Base-by-base conservation (phyloP, 2,888 invertebrate genomes). In the Notodonta dromedarius region DNA sequence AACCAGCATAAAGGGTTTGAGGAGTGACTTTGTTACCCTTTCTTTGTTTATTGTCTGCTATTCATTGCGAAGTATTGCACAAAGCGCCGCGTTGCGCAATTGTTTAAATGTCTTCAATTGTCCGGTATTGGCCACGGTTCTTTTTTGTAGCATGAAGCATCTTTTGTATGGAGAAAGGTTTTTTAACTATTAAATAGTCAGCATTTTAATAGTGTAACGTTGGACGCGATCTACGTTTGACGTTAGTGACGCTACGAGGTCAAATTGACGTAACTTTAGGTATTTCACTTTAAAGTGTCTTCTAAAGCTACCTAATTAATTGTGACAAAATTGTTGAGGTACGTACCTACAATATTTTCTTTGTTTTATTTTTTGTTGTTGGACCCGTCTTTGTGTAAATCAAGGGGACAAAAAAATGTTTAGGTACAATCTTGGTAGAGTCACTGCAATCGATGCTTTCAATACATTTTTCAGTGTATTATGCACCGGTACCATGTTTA, bases 1-100 rank as follows among this genome's bases (percentile, higher is more conserved):
- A 82, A 74, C 78, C 74, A 83, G 87, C 24, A 89, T 85, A 90
- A 90, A 87, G 91, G 88, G 88, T 91, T 90, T 86, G 82, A 82
- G 82, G 81, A 83, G 80, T 79, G 79, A 82, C 78, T 86, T 89
- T 89, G 89, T 89, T 85, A 88, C 87, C 87, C 88, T 86, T 88
- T 85, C 86, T 85, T 88, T 87, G 73, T 80, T 79, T 77, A 80
- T 87, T 87, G 82, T 86, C 80, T 84, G 85, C 78, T 84, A 84
- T 76, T 80, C 76, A 76, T 66, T 72, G 67, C 79, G 81, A 87
- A 82, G 78, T 82, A 87, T 91, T 89, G 89, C 85, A 82, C 86
- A 89, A 88, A 84, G 82, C 83, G 80, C 73, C 80, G 80, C 85
- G 87, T 85, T 79, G 74, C 74, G 79, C 80, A 82, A 82, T 67